Base-by-base conservation (phyloP, 2,888 invertebrate species). In the Globia sparganii region DNA sequence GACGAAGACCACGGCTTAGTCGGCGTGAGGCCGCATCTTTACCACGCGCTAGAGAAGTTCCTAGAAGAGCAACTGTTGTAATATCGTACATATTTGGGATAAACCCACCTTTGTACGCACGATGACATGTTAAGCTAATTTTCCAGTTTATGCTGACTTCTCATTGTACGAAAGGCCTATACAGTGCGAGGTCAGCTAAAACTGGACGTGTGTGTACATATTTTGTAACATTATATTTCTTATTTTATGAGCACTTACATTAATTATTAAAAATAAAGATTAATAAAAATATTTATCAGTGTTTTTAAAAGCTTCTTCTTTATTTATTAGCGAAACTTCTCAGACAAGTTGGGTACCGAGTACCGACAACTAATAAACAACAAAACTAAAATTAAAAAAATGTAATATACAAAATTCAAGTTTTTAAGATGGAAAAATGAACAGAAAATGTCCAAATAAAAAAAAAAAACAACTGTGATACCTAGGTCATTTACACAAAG, bases 1-100 rank as follows among this genome's bases (percentile, higher is more conserved):
- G 99, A 99, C 93, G 99, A 99, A 96, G 98, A 99, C 91, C 99
- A 99, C 91, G 97, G 98, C 28, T 96, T 99, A 80, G 96, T 97
- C 6, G 98, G 98, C 58, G 98, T 99, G 4, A 97, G 98, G 80
- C 98, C 98, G 15, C 99, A 99, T 96, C 97, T 99, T 46, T 99
- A 99, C 94, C 98, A 99, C 93, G 98, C 98, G 0, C 94, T 99
- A 91, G 99, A 99, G 93, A 97, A 98, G 91, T 99, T 99, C 97
- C 97, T 98, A 62, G 73, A 88, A 84, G 95, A 96, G 75, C 91
- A 95, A 72, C 92, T 96, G 94, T 86, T 95, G 76, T 96, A 94
- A 91, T 49, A 46, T 3, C 37, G 4, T 49, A 65, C 5, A 21
- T 53, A 49, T 25, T 13, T 40, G 1, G 40, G 11, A 11, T 40